Conservation (phyloP, 2,888 invertebrate genomes). For the Drosophila glabriapex region DNA sequence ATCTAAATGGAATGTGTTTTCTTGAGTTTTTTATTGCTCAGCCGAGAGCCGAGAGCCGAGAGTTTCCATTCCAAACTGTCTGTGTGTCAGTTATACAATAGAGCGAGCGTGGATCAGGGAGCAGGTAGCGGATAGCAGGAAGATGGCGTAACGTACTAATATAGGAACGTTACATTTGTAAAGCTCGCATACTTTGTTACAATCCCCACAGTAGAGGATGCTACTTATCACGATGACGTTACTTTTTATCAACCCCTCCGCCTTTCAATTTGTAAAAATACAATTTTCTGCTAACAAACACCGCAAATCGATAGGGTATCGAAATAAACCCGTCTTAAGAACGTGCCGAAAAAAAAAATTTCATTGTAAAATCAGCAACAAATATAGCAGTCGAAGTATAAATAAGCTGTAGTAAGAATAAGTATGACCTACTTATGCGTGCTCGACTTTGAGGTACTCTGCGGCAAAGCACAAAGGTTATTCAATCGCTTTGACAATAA, state of each 20-base stretch:
- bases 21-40: constrained; percentile 75
- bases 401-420: background rate
- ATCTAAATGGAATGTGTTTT: constrained; percentile 73
- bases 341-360: background rate
- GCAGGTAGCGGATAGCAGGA: background rate
- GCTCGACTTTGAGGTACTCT: background rate
- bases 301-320: background rate
- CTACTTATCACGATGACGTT: constrained; percentile 39
- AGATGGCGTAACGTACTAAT: constrained; percentile 22
- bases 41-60: constrained; percentile 54
- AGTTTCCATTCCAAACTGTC: too few species aligned
- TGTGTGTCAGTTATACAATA: constrained; percentile 2
- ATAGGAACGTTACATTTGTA: constrained; percentile 9
- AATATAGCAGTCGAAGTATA: background rate
- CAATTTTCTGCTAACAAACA: background rate
- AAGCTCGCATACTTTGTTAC: constrained; percentile 42
- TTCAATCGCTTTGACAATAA: background rate
- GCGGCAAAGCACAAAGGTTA: background rate
- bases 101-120: background rate
- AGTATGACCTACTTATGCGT: background rate
- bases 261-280: constrained; percentile 14
- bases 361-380: background rate
- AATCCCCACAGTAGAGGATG: constrained; percentile 16
- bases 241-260: constrained; percentile 18
- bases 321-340: background rate